Base-by-base conservation (phyloP, 1,140 invertebrate genomes). In the Mesaphorura yosii region DNA sequence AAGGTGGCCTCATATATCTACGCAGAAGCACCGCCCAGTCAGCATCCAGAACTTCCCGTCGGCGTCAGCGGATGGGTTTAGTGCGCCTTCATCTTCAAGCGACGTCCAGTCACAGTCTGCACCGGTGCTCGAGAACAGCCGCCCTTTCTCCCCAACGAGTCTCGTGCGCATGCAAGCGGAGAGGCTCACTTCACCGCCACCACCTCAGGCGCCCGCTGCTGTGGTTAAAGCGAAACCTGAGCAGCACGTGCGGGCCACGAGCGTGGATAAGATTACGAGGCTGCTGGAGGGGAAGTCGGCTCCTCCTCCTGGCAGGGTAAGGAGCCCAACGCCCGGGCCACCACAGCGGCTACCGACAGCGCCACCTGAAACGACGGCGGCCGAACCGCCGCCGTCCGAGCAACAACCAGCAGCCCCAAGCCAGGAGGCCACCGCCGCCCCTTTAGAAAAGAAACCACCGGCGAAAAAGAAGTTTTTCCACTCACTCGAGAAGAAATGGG, bases 371-470 rank as follows among this genome's bases (percentile, higher is more conserved):
- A n/a, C 15, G 31, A 46, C 12, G 29, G n/a, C 6, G 42, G 42
- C 1, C 28, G 29, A 19, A 37, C 28, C 39, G n/a, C 45, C 12
- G 28, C 10, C 23, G n/a, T 15, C 2, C 12, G 34, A 51, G 2
- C 17, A 34, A 34, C 31, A 34, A 34, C 31, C n/a, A 34, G n/a
- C 10, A 34, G 10, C 31, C n/a, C 31, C 31, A n/a, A 78, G 78
- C 58, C 71, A 75, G 1, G 81, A 81, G 51, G 79, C 83, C 28
- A 28, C 22, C 54, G 15, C 66, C 62, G 37, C 50, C 66, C 49
- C n/a, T n/a, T n/a, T n/a, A n/a, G n/a, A n/a, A n/a, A n/a, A n/a
- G n/a, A n/a, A n/a, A n/a, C n/a, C n/a, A n/a, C n/a, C n/a, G n/a
- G n/a, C n/a, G n/a, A n/a, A n/a, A n/a, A n/a, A n/a, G n/a, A 66